Evolutionary conservation across 2,113 vertebrate genomes (phyloP), one percentile per base, ranked within the genome.

Genomic region (Pleuronectes platessa): DNA sequence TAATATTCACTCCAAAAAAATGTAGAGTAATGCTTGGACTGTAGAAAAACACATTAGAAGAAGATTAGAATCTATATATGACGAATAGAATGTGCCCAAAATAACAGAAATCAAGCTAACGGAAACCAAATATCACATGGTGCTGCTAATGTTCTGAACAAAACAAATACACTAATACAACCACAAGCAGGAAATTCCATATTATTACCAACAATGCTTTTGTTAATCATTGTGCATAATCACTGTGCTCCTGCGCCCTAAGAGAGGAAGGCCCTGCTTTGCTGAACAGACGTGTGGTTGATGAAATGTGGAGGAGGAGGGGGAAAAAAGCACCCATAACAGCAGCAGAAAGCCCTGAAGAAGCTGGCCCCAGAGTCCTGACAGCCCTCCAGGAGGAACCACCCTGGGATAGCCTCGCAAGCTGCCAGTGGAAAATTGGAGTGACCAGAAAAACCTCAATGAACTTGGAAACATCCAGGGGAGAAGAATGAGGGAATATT

Each of bases 371-470:
- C 87, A 92, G 86, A 91, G 87, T 79, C 84, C 89, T 94, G 92
- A 94, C 85, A 91, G 81, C 66, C 87, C 86, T 94, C 94, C 92
- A 94, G 90, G 81, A 93, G 91, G 90, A 94, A 95, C 93, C 92
- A 94, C 93, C 93, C 93, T 93, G 93, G 94, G 93, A 94, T 94
- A 93, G 93, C 93, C 94, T 94, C 82, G 66, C 86, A 79, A 82
- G 88, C 94, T 94, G 94, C 93, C 94, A 95, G 92, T 93, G 94
- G 94, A 95, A 95, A 95, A 94, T 91, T 95, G 93, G 92, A 94
- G 89, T 91, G 92, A 94, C 90, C 93, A 94, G 82, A 94, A 94
- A 95, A 95, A 94, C 94, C 94, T 94, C 94, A 94, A 84, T 92
- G 91, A 93, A 93, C 90, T 94, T 95, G 94, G 93, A 95, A 91